Evolutionary conservation across 1,140 invertebrate species (phyloP).

Genomic region (Trypoxylus dichotomus): DNA sequence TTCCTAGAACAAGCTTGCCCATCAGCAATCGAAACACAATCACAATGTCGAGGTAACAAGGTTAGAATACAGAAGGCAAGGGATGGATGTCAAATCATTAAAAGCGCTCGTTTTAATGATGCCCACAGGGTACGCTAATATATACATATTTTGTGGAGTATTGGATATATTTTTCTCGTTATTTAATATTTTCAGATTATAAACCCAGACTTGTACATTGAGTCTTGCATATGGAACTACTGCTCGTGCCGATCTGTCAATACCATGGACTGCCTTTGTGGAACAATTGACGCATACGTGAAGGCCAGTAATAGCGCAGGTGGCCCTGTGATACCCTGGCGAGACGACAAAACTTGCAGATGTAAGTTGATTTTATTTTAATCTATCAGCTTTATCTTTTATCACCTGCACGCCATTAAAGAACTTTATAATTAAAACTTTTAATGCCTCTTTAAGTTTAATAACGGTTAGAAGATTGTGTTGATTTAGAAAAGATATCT

Average conservation of each 20-base stretch:
- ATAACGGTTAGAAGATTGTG: too few relatives aligned
- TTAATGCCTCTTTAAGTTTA: too few relatives aligned
- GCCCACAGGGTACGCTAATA: neutral
- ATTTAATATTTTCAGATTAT: neutral
- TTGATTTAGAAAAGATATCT: too few relatives aligned
- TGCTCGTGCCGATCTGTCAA: constrained; percentile 62
- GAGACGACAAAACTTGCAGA: constrained; percentile 65
- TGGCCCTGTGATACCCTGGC: constrained; percentile 63
- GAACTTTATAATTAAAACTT: too few relatives aligned
- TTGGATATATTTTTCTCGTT: neutral
- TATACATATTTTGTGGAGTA: neutral
- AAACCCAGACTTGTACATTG: constrained; percentile 46
- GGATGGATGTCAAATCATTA: neutral
- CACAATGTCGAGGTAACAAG: neutral
- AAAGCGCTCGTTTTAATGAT: neutral
- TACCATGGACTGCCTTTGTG: constrained; percentile 67
- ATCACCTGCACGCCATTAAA: too few relatives aligned
- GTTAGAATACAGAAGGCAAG: neutral
- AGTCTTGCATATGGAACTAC: constrained; percentile 73
- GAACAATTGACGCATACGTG: constrained; percentile 70
- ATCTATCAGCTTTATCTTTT: too few relatives aligned
- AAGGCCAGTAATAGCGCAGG: constrained; percentile 69
- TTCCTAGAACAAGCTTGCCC: neutral
- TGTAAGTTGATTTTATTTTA: constrained; percentile 66
- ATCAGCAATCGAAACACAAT: neutral